phyloP scores from a whole-genome alignment of 2,113 vertebrate genomes.

The Dasyurus viverrinus region DNA sequence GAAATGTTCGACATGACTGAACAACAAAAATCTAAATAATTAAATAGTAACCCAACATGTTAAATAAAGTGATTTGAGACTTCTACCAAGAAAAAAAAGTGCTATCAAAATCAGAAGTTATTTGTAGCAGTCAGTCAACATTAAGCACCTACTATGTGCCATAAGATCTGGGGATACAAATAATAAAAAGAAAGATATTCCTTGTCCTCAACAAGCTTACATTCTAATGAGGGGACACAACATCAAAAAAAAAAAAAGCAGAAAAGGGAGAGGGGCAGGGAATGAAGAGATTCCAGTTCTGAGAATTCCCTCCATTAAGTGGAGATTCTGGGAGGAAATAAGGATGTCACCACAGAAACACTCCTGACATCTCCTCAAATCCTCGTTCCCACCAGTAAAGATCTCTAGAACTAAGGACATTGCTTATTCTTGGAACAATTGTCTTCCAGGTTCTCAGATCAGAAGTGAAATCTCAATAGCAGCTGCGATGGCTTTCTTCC shows the following conservation, averaged over 20 bases:
- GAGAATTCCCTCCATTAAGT: neutral
- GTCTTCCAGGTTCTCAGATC: constrained; percentile 61
- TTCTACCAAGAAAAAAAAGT: neutral
- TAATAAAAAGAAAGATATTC: neutral
- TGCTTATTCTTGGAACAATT: constrained; percentile 13
- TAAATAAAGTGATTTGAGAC: neutral
- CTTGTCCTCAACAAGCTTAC: neutral
- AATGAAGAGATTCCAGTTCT: neutral
- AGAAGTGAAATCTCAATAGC: neutral
- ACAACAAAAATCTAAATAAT: neutral
- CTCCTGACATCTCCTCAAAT: neutral
- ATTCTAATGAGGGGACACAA: neutral
- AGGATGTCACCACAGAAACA: neutral
- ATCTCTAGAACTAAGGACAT: neutral
- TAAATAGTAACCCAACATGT: neutral
- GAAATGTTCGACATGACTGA: too few species aligned
- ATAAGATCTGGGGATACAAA: neutral
- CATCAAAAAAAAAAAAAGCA: neutral
- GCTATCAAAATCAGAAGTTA: neutral
- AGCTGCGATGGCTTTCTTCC: neutral
- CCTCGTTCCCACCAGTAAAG: neutral
- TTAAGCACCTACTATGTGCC: neutral
- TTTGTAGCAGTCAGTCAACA: neutral
- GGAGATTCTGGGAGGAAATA: neutral
- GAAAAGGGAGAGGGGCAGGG: neutral